Evolutionary conservation across 2,888 invertebrate genomes (phyloP).

Genomic region (Rotaria magnacalcarata): DNA sequence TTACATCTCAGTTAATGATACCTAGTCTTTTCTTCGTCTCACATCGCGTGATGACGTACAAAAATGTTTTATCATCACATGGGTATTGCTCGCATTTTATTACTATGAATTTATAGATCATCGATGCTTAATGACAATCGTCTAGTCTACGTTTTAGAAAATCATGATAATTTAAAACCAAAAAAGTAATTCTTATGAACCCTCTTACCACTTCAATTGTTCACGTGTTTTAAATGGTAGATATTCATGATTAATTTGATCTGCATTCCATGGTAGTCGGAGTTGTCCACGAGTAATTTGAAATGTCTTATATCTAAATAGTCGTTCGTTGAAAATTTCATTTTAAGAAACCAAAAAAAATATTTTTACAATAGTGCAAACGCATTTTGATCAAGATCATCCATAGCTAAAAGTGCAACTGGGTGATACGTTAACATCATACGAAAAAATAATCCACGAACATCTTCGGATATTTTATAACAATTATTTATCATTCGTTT

Average conservation of each 20-base stretch:
- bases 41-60: no score
- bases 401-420: not conserved
- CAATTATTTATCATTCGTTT: not conserved
- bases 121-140: no score
- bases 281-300: constrained; percentile 22
- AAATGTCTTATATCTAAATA: constrained; percentile 13
- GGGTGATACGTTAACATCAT: constrained; percentile 34
- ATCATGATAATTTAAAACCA: no score
- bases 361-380: constrained; percentile 16
- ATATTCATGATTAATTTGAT: constrained; percentile 29
- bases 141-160: no score
- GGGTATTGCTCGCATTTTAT: no score
- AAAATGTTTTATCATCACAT: no score
- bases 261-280: constrained; percentile 1
- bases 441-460: constrained; percentile 34
- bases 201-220: not conserved
- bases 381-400: constrained; percentile 26
- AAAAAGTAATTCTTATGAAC: no score
- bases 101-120: no score
- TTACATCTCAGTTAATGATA: no score
- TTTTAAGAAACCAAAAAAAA: not conserved
- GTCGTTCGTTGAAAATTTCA: not conserved
- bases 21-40: no score
- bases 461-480: constrained; percentile 28
- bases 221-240: constrained; percentile 26